Conservation (phyloP, 2,113 vertebrate genomes). For the Pholis gunnellus region DNA sequence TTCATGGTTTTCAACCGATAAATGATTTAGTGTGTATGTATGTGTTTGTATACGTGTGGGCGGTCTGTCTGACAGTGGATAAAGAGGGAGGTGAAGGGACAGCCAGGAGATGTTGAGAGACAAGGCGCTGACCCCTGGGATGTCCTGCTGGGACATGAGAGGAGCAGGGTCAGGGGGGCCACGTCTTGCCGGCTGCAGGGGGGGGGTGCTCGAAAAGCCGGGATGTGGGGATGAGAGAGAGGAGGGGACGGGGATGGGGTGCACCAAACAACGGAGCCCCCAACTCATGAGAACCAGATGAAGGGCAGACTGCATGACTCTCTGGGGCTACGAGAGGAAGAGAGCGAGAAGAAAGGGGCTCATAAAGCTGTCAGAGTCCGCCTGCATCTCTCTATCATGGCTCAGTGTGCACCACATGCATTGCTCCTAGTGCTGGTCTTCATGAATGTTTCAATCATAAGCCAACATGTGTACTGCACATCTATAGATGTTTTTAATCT, state of each 20-base stretch:
- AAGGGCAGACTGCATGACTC: conserved; percentile 72
- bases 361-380: conserved; percentile 80
- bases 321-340: conserved; percentile 71
- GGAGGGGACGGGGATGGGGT: conserved; percentile 33
- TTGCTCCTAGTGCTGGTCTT: conserved; percentile 36
- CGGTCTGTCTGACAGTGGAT: conserved; percentile 54
- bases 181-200: conserved; percentile 22
- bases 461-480: conserved; percentile 59
- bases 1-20: not conserved
- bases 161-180: conserved; percentile 54
- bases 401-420: conserved; percentile 64
- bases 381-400: conserved; percentile 75
- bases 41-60: conserved; percentile 21
- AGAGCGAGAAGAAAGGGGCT: conserved; percentile 64
- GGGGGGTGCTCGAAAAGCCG: not conserved
- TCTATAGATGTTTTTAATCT: conserved; percentile 56
- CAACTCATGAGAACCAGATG: conserved; percentile 83
- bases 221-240: conserved; percentile 34
- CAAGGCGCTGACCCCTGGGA: conserved; percentile 65
- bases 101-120: conserved; percentile 67
- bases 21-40: not conserved
- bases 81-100: conserved; percentile 46
- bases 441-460: conserved; percentile 64
- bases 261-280: conserved; percentile 57
- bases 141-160: conserved; percentile 69